Conservation (phyloP, 2,888 invertebrate genomes). For the Plebejus argus region DNA sequence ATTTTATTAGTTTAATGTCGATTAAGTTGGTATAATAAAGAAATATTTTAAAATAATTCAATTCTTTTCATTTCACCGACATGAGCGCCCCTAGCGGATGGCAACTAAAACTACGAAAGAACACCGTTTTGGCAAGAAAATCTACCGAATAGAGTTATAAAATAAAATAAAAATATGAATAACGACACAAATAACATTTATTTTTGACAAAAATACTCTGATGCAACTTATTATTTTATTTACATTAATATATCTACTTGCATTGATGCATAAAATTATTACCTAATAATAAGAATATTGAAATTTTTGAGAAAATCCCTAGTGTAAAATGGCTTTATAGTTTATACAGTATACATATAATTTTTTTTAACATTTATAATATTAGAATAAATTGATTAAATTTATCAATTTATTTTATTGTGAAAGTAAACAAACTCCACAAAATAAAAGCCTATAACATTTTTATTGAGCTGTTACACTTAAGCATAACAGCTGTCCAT, state of each 20-base stretch:
- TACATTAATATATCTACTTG: background rate
- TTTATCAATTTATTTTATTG: too few relatives aligned
- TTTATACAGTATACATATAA: too few relatives aligned
- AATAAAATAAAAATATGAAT: background rate
- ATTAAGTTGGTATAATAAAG: constrained; percentile 28
- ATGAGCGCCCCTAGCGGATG: background rate
- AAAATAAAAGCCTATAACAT: too few relatives aligned
- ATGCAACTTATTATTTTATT: background rate
- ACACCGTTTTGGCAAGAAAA: background rate
- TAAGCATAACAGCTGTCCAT: too few relatives aligned
- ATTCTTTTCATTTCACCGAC: background rate
- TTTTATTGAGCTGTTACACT: too few relatives aligned
- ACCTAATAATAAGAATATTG: too few relatives aligned
- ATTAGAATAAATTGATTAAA: too few relatives aligned
- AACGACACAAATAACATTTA: background rate
- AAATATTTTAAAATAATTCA: constrained; percentile 17
- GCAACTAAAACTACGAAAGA: background rate
- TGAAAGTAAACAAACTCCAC: too few relatives aligned
- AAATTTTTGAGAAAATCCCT: too few relatives aligned
- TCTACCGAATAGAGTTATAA: background rate
- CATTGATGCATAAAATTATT: too few relatives aligned
- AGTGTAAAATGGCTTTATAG: too few relatives aligned
- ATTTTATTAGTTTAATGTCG: constrained; percentile 24
- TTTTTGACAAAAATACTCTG: constrained; percentile 5
- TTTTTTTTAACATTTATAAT: too few relatives aligned